Base-by-base conservation (phyloP, 1,140 invertebrate genomes). In the Drosophila grimshawi region DNA sequence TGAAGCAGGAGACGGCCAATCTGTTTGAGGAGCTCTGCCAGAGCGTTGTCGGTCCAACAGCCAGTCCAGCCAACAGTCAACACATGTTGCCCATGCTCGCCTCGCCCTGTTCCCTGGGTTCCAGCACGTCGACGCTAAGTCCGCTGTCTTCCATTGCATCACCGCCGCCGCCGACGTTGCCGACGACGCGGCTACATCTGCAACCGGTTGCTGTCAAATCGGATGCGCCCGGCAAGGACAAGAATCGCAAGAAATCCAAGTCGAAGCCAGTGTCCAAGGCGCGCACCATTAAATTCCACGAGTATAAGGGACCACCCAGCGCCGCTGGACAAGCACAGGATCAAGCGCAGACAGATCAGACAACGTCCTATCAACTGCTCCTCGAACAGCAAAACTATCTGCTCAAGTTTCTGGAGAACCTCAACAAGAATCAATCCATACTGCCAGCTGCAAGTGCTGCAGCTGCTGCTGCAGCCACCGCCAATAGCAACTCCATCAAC, bases 301-400 rank as follows among this genome's bases (percentile, higher is more conserved):
- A 99, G 92, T 99, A 99, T 93, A 99, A 99, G 94, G 98, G 98
- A 59, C 98, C 98, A 45, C 97, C 98, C 62, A 98, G 96, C 93
- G 97, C 97, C 27, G 95, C 98, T 88, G 96, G 97, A 81, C 94
- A 94, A 39, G 93, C 94, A 2, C 92, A 93, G 43, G 90, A 93
- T 4, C 92, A 93, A 10, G 86, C 91, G 65, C 92, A 76, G 81
- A 81, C 77, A 55, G 92, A 86, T 7, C 94, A 94, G 45, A 98
- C 97, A 2, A 98, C 97, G 0, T 96, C 97, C 5, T 99, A 99
- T 91, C 97, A 99, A 90, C 93, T 99, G 55, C 94, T 99, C 19
- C 93, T 99, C 29, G 97, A 98, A 83, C 98, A 99, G 82, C 98
- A 99, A 90, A 98, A 98, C 91, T 94, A 98, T 61, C 39, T 92